phyloP scores from a whole-genome alignment of 2,888 invertebrate genomes.

The Drosophila percnosoma region DNA sequence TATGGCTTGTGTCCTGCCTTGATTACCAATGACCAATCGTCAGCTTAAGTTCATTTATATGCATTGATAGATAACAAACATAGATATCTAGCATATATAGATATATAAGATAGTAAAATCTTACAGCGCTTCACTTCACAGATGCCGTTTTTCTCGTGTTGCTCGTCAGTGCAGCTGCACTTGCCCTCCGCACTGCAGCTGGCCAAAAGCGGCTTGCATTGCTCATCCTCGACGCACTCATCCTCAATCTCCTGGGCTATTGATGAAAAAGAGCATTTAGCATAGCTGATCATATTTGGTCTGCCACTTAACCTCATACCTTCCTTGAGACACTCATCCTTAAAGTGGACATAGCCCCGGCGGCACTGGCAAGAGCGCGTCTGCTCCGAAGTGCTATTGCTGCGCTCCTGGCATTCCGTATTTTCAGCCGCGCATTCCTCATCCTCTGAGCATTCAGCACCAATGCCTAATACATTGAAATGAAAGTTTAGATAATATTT shows the following conservation, averaged over 20 bases:
- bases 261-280: not conserved
- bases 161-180: constrained; percentile 79
- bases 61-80: not conserved
- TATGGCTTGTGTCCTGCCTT: not conserved
- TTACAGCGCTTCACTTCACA: constrained; percentile 81
- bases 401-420: constrained; percentile 66
- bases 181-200: constrained; percentile 78
- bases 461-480: constrained; percentile 65
- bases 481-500: not conserved
- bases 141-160: constrained; percentile 80
- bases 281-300: not conserved
- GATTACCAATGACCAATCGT: not conserved
- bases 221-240: constrained; percentile 82
- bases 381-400: constrained; percentile 59
- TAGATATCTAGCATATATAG: not conserved
- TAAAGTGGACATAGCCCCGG: constrained; percentile 82
- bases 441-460: constrained; percentile 77
- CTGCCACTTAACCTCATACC: constrained; percentile 57
- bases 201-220: constrained; percentile 83
- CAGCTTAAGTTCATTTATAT: not conserved
- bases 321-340: constrained; percentile 83
- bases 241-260: constrained; percentile 81
- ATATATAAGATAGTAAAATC: not conserved
- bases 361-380: constrained; percentile 81
- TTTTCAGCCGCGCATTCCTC: constrained; percentile 78